These are phyloP conservation scores for Lynx canadensis DNA, from an alignment of 2,113 vertebrate species.

Conservation along the genomic window DNA sequence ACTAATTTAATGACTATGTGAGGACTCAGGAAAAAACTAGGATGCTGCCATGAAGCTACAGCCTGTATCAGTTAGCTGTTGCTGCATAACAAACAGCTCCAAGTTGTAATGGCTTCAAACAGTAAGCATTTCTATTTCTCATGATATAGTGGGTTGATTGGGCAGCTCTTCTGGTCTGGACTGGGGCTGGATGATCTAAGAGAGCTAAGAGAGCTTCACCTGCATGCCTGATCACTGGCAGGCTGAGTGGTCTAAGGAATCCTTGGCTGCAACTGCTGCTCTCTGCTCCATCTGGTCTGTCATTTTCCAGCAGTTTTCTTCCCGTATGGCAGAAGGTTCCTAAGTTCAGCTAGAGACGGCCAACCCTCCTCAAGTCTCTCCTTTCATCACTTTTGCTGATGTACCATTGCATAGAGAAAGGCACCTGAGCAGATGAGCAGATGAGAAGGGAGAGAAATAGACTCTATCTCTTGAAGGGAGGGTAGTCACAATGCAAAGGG, in stretches of 20 bases:
- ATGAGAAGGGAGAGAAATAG: background rate
- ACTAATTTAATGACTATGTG: background rate
- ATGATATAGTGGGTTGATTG: background rate
- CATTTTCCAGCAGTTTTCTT: background rate
- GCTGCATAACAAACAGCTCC: background rate
- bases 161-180: background rate
- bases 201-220: background rate
- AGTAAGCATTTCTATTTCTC: background rate
- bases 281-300: background rate
- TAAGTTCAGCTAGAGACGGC: background rate
- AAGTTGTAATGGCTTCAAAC: background rate
- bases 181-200: background rate
- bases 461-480: background rate
- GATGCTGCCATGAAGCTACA: background rate
- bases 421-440: background rate
- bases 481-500: background rate
- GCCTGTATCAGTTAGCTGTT: background rate
- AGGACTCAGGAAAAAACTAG: background rate
- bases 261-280: background rate
- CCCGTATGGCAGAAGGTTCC: background rate
- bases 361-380: background rate
- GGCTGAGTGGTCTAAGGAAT: background rate
- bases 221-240: background rate
- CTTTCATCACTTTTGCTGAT: background rate
- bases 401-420: background rate